These are phyloP conservation scores for Luperina nickerlii DNA, from an alignment of 2,888 invertebrate genomes.

Conservation along the genomic window DNA sequence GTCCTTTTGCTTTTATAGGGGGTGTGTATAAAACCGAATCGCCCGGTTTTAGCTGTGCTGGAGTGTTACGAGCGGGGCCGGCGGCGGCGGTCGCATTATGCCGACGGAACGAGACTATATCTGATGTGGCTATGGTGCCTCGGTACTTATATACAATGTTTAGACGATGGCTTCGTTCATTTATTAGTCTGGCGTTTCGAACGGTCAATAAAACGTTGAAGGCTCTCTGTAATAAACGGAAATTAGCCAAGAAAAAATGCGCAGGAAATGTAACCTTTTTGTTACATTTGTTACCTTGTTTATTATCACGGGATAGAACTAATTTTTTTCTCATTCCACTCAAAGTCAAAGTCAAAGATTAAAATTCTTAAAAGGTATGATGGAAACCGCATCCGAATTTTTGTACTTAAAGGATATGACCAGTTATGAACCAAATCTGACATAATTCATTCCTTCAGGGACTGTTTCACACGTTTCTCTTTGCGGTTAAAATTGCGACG, in stretches of 20 bases:
- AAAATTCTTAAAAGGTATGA: not conserved
- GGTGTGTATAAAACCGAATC: conserved; percentile 91
- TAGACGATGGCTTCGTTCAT: conserved; percentile 78
- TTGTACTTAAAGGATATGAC: not conserved
- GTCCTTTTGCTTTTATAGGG: conserved; percentile 91
- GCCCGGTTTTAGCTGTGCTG: conserved; percentile 90
- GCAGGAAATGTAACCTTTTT: conserved; percentile 53
- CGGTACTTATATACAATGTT: conserved; percentile 86
- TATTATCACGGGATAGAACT: conserved; percentile 44
- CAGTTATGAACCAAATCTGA: not conserved
- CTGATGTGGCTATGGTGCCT: conserved; percentile 85
- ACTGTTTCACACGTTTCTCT: not conserved
- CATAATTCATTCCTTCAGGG: not conserved
- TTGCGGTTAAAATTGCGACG: conserved; percentile 2
- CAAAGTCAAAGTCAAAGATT: too few relatives aligned
- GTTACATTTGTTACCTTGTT: conserved; percentile 57
- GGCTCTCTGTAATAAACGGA: conserved; percentile 73
- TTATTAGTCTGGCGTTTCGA: conserved; percentile 78
- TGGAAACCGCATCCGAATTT: not conserved
- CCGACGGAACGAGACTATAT: conserved; percentile 83
- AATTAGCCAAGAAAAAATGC: conserved; percentile 65
- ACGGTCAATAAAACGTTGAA: conserved; percentile 81
- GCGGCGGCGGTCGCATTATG: conserved; percentile 85
- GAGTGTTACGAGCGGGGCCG: conserved; percentile 89
- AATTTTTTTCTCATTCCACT: conserved; percentile 42